Evolutionary conservation across 2,888 invertebrate species (phyloP).

Genomic region (Aphodius granarius): DNA sequence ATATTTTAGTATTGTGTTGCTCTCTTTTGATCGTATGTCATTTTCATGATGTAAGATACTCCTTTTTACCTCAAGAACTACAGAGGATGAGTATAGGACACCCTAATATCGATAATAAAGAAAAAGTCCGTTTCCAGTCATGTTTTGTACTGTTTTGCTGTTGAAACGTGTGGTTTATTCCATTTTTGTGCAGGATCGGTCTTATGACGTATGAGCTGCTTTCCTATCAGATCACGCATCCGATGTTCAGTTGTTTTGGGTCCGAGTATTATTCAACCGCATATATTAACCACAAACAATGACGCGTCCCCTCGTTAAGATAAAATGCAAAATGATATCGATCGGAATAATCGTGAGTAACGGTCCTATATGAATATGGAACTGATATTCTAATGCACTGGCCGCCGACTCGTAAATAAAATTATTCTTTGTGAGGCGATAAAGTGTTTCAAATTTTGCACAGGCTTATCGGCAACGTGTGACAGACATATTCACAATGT

Average conservation of each 20-base stretch:
- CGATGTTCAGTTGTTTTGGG: not conserved
- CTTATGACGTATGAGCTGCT: not conserved
- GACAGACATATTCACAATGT: not conserved
- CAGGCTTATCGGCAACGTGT: not conserved
- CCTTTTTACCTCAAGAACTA: too few species aligned
- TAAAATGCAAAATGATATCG: conserved; percentile 13
- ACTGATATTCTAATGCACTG: conserved; percentile 5
- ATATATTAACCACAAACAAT: conserved; percentile 13
- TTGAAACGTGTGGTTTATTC: too few species aligned
- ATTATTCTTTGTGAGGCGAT: not conserved
- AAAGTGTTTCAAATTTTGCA: not conserved
- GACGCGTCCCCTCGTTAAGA: conserved; percentile 14
- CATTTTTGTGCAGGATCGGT: too few species aligned
- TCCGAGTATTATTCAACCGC: not conserved
- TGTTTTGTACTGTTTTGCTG: too few species aligned
- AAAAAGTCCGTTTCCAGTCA: too few species aligned
- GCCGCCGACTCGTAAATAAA: conserved; percentile 7
- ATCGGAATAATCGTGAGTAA: conserved; percentile 1
- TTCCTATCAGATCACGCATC: not conserved
- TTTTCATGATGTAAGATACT: too few species aligned
- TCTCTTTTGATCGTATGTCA: too few species aligned
- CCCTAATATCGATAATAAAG: too few species aligned
- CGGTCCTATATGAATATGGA: conserved; percentile 10
- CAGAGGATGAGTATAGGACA: too few species aligned
- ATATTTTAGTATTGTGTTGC: too few species aligned